These are phyloP conservation scores for Macrotus californicus DNA, from an alignment of 2,113 vertebrate genomes.

Conservation along the genomic window DNA sequence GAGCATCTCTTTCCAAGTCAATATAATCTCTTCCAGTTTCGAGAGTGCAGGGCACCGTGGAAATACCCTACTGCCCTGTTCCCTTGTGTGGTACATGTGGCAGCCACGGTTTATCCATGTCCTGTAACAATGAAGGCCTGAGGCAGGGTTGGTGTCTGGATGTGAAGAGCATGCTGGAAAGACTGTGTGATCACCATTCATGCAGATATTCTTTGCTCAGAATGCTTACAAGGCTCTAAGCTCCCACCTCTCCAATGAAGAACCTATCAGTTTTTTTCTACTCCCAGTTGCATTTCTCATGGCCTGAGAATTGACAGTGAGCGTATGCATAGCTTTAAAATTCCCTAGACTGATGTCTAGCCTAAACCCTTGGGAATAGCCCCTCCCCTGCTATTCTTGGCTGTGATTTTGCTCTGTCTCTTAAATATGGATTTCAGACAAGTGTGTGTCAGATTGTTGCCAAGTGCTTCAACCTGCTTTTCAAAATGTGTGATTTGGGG, in stretches of 20 bases:
- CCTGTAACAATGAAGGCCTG: neutral
- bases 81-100: slow-evolving; percentile 6
- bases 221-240: neutral
- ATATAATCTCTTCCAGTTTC: slow-evolving; percentile 53
- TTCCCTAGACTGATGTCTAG: neutral
- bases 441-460: neutral
- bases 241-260: neutral
- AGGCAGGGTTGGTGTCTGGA: neutral
- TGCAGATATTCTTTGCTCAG: neutral
- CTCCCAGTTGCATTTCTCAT: neutral
- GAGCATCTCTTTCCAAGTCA: slow-evolving; percentile 56
- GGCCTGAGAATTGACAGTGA: neutral
- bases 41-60: slow-evolving; percentile 23
- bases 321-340: slow-evolving; percentile 28
- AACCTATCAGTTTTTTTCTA: neutral
- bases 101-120: neutral
- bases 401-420: neutral
- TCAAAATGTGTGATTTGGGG: neutral
- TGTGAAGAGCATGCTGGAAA: neutral
- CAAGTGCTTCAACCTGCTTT: neutral
- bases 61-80: slow-evolving; percentile 20
- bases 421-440: slow-evolving; percentile 34
- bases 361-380: neutral
- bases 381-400: neutral
- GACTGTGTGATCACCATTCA: neutral